These are phyloP conservation scores for Trachemys scripta DNA, from an alignment of 2,113 vertebrate genomes.

Conservation along the genomic window DNA sequence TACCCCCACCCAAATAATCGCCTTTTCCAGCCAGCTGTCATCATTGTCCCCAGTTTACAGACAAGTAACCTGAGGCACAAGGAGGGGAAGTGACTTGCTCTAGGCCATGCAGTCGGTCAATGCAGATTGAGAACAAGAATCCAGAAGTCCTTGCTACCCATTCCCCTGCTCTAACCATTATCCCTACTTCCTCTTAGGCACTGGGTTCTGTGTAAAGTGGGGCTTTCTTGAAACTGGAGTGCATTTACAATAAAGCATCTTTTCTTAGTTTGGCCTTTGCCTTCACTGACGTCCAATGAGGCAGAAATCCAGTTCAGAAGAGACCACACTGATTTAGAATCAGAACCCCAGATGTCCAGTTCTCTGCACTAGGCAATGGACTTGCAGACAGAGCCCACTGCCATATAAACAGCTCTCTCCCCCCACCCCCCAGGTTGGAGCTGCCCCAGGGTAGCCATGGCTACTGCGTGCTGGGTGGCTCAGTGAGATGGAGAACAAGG, in stretches of 20 bases:
- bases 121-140: not conserved
- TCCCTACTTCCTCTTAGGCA: not conserved
- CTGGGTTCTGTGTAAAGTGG: accelerated
- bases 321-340: not conserved
- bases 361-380: not conserved
- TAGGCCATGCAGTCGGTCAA: not conserved
- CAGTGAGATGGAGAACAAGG: not conserved
- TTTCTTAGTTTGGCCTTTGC: not conserved
- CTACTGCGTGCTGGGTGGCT: not conserved
- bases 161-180: not conserved
- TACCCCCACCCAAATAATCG: not conserved
- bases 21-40: not conserved
- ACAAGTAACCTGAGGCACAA: not conserved
- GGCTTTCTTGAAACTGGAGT: not conserved
- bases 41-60: not conserved
- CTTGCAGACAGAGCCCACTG: not conserved
- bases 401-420: not conserved
- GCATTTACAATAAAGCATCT: not conserved
- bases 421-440: not conserved
- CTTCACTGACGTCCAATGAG: not conserved
- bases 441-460: not conserved
- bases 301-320: not conserved
- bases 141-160: not conserved
- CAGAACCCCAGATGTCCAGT: not conserved
- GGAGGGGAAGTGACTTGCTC: not conserved